phyloP scores from a whole-genome alignment of 37 sponge, comb jelly and placozoan genomes.

The Amphimedon queenslandica region DNA sequence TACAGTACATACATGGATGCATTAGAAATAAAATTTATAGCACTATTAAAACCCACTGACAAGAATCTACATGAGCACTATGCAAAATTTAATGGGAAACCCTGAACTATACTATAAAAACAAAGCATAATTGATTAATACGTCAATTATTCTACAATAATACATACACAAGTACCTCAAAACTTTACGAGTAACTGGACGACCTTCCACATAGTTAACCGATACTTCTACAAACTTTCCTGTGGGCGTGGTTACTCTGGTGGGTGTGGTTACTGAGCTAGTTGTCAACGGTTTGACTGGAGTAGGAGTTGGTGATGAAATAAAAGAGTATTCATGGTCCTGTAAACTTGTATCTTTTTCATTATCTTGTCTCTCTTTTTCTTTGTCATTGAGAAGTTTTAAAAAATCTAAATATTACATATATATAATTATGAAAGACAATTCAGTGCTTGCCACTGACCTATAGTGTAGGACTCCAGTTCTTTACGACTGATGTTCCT shows the following conservation, averaged over 20 bases:
- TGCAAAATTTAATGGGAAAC: no score
- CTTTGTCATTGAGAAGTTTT: no score
- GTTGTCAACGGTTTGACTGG: background rate
- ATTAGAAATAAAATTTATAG: no score
- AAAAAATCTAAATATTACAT: no score
- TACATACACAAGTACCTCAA: background rate
- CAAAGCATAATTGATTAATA: background rate
- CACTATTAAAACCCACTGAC: no score
- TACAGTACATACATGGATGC: no score
- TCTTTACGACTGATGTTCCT: slow-evolving; percentile 52
- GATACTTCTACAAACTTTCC: background rate
- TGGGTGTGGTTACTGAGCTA: background rate
- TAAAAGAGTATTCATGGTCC: background rate
- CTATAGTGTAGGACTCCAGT: slow-evolving; percentile 59
- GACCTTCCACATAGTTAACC: background rate
- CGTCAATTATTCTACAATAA: background rate
- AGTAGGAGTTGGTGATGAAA: background rate
- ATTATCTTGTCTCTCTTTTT: background rate
- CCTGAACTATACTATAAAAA: background rate
- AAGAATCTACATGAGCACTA: no score
- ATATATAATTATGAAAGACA: no score
- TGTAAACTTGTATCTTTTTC: background rate
- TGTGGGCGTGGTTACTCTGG: background rate
- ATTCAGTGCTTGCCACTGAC: no score
- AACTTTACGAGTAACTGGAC: background rate